These are phyloP conservation scores for Tetranychus piercei DNA, from an alignment of 2,888 invertebrate genomes.

Conservation along the genomic window DNA sequence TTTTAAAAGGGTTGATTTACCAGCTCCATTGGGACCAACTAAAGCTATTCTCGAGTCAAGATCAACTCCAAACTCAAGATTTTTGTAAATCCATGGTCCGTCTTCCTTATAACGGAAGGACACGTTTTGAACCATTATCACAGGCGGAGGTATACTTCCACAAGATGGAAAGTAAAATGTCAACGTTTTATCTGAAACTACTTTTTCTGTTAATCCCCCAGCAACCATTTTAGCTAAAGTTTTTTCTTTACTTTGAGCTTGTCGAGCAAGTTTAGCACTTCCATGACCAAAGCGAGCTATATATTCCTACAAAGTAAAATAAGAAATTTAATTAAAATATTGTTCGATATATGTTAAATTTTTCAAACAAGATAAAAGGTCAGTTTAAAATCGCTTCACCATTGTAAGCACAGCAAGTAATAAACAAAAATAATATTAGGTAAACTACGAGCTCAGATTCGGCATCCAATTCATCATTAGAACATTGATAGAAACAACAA, in stretches of 20 bases:
- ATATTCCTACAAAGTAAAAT: constrained; percentile 51
- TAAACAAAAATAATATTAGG: background rate
- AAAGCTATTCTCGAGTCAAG: constrained; percentile 82
- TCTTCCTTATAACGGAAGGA: constrained; percentile 76
- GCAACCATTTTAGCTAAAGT: constrained; percentile 98
- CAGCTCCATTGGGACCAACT: constrained; percentile 93
- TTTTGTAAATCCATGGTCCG: constrained; percentile 79
- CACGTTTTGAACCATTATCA: constrained; percentile 98
- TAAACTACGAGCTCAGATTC: background rate
- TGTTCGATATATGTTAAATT: too few relatives aligned
- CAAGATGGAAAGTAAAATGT: constrained; percentile 90
- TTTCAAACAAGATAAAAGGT: background rate
- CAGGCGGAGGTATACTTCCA: constrained; percentile 90
- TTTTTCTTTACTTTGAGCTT: constrained; percentile 98
- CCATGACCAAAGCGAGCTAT: constrained; percentile 99
- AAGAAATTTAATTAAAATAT: constrained; percentile 7
- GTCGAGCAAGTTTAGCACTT: constrained; percentile 89
- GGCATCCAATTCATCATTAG: constrained; percentile 6
- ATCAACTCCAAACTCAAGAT: constrained; percentile 96
- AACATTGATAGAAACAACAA: background rate
- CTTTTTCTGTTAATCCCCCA: constrained; percentile 87
- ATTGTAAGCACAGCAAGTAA: constrained; percentile 5
- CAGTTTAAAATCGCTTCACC: constrained; percentile 9
- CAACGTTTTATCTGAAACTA: constrained; percentile 63
- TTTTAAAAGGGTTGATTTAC: constrained; percentile 92